Percentiles rank a stretch among this genome's conserved stretches.
Evolutionary conservation across 2,113 vertebrate species (phyloP).

Genomic region (Macrotis lagotis): DNA sequence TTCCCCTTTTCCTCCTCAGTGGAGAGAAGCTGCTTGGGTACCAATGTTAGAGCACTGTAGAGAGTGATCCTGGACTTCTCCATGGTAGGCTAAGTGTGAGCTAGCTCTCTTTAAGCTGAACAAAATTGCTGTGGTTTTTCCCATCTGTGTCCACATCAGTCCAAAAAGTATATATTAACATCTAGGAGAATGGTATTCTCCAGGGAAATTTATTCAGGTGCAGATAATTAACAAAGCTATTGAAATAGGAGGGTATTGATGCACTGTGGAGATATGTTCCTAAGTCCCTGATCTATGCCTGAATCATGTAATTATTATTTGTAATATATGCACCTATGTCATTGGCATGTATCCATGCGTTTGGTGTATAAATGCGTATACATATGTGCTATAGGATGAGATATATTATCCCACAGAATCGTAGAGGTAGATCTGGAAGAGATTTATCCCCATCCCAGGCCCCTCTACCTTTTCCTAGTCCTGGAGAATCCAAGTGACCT

Average conservation of each 20-base stretch:
- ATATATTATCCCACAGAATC: neutral
- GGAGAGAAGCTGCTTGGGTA: neutral
- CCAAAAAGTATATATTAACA: neutral
- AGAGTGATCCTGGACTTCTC: neutral
- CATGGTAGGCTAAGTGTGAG: neutral
- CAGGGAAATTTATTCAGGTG: neutral
- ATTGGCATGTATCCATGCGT: neutral
- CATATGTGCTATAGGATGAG: neutral
- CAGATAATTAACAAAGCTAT: neutral
- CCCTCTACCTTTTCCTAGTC: neutral
- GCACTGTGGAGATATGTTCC: neutral
- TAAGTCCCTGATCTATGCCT: neutral
- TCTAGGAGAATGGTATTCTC: neutral
- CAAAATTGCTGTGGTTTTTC: neutral
- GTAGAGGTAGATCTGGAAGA: neutral
- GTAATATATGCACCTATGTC: neutral
- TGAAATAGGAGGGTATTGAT: neutral
- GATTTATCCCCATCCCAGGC: neutral
- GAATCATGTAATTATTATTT: neutral
- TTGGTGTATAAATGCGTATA: neutral
- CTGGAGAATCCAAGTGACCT: neutral
- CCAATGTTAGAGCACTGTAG: neutral
- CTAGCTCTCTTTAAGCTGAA: neutral
- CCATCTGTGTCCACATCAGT: neutral
- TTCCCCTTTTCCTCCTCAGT: neutral